Base-by-base conservation (phyloP, 2,888 invertebrate species). In the Lottia scabra region DNA sequence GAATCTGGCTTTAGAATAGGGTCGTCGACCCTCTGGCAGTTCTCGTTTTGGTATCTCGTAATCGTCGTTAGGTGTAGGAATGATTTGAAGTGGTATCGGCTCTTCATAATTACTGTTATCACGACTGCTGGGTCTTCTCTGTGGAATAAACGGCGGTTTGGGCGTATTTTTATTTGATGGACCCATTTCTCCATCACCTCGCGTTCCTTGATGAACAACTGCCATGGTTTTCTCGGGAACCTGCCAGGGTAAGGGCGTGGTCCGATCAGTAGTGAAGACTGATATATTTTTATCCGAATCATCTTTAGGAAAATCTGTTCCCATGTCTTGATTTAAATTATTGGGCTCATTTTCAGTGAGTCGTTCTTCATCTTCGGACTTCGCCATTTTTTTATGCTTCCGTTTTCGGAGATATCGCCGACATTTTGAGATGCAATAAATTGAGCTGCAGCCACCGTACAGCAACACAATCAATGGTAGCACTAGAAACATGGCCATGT, bases 401-500 rank as follows among this genome's bases (percentile, higher is more conserved):
- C 70, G 48, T 30, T 72, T 78, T 45, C 70, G 75, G 43, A 81
- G 16, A 68, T 81, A 80, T 30, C 70, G 70, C 5, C 79, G 75
- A 48, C 78, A 81, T 67, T 79, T 81, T 72, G 79, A 71, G 63
- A 81, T 69, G 66, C 82, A 83, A 70, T 83, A 83, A 46, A 81
- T 80, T 65, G 78, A 74, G 65, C 80, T 75, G 56, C 83, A 83
- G 0, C 82, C 82, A 16, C 82, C 81, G 27, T 82, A 82, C 23
- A 83, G 72, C 13, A 83, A 74, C 30, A 83, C 70, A 45, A 83
- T 73, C 27, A 82, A 46, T n/a, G 83, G 83, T 38, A 83, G 73
- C 12, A 83, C 81, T 45, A 80, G 70, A 72, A 75, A 82, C 80
- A 83, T 82, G 5, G 83, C 83, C 78, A 79, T 80, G 71, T 83